Evolutionary conservation across 2,797 vertebrate species (phyloP).

Genomic region (Crax fasciolata): DNA sequence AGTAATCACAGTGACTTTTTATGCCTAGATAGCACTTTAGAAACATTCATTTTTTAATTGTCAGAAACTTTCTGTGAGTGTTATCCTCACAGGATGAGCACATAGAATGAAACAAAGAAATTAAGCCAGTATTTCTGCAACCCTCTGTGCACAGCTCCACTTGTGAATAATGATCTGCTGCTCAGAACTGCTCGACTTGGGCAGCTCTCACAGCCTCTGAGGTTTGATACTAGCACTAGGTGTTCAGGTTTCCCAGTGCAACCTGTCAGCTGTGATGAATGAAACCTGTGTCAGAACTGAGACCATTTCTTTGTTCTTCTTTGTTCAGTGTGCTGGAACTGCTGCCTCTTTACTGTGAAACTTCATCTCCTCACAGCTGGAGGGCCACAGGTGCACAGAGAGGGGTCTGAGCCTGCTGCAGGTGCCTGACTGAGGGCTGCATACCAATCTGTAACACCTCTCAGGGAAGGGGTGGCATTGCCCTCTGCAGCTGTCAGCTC

Average conservation of each 20-base stretch:
- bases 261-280: neutral
- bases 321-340: neutral
- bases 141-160: neutral
- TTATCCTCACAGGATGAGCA: neutral
- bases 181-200: accelerated
- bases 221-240: too few relatives aligned
- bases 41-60: neutral
- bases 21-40: neutral
- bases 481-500: neutral
- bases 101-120: neutral
- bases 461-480: too few relatives aligned
- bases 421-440: too few relatives aligned
- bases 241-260: accelerated
- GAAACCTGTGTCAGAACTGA: neutral
- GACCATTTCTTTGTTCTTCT: neutral
- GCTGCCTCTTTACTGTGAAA: neutral
- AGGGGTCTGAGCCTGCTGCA: accelerated
- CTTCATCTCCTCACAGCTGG: neutral
- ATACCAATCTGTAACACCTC: accelerated
- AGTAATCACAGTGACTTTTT: neutral
- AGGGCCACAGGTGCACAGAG: accelerated
- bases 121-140: neutral
- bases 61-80: neutral
- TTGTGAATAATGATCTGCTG: neutral
- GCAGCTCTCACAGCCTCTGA: neutral